Evolutionary conservation across 37 sponge, comb jelly and placozoan genomes (phyloP), one percentile per base, ranked within the genome.

Genomic region (Beroe forskalii): DNA sequence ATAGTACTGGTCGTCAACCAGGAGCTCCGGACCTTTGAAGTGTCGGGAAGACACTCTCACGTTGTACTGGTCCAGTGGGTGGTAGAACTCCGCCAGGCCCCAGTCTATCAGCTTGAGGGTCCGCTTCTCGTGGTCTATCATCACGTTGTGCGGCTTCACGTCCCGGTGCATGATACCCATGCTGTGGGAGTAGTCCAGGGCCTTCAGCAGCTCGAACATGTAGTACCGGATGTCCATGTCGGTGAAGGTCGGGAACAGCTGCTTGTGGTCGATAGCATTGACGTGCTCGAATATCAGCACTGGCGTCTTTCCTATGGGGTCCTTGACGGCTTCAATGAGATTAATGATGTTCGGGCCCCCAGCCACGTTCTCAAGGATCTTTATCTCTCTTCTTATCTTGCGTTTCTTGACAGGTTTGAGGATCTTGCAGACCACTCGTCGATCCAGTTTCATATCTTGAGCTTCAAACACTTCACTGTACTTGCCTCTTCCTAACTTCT

Each of bases 41-140:
- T 80, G 86, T 43, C 86, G 44, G 25, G 86, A 80, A 4, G 86
- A 80, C 0, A 80, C 86, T n/a, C 86, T 41, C 28, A 80, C 86
- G 20, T 80, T 80, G 86, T 80, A 80, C 28, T 41, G 55, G n/a
- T 80, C 86, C 1, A 80, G 86, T 38, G 86, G 86, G 31, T 80
- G 86, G 86, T 80, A 80, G 31, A 80, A 80, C 86, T 80, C 86
- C 4, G 86, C 86, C 8, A 80, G 55, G 22, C 86, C 86, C 86
- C 86, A 80, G 86, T 80, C 86, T 3, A 80, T 80, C 86, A 80
- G 55, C 55, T 44, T 80, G 41, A 80, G 48, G 27, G 86, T 80
- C 55, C 55, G 28, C 86, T 80, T 80, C 86, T 80, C 55, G 28
- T 80, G 86, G 55, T 80, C 86, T 30, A 80, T 80, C 44, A 80